Conservation (phyloP, 2,797 vertebrate species). For the Brachyrhaphis roseni region DNA sequence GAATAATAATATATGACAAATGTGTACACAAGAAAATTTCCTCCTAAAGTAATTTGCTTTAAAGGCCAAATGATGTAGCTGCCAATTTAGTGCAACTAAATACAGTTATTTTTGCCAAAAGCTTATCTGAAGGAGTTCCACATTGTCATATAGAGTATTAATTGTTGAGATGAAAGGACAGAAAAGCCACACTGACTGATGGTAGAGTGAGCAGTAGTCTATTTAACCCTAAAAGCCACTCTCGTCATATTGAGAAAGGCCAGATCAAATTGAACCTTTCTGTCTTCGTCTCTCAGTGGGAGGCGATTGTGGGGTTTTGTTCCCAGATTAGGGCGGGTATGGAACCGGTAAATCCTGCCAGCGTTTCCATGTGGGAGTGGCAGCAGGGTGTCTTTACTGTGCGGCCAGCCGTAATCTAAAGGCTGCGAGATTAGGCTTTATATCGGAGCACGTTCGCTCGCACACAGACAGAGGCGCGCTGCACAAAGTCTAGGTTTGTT, state of each 20-base stretch:
- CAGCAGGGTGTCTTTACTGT: conserved; percentile 79
- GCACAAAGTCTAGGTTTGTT: conserved; percentile 74
- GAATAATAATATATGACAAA: neutral
- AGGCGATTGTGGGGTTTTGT: conserved; percentile 78
- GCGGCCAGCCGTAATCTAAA: conserved; percentile 80
- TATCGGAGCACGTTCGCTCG: conserved; percentile 52
- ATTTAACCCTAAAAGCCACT: conserved; percentile 73
- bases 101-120: conserved; percentile 7
- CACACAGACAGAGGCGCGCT: conserved; percentile 59
- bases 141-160: conserved; percentile 40
- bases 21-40: neutral
- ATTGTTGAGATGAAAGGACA: conserved; percentile 49
- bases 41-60: neutral
- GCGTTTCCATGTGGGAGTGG: conserved; percentile 78
- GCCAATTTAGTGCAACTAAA: conserved; percentile 2
- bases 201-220: conserved; percentile 66
- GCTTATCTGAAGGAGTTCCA: conserved; percentile 5
- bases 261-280: conserved; percentile 71
- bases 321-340: conserved; percentile 80
- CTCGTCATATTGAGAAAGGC: conserved; percentile 63
- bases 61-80: neutral
- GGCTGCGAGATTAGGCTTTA: conserved; percentile 73
- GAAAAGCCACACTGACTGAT: conserved; percentile 58
- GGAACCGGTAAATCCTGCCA: conserved; percentile 81
- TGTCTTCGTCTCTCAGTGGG: conserved; percentile 71